phyloP scores from a whole-genome alignment of 2,113 vertebrate genomes.

The Tenebrosternarchus preto region DNA sequence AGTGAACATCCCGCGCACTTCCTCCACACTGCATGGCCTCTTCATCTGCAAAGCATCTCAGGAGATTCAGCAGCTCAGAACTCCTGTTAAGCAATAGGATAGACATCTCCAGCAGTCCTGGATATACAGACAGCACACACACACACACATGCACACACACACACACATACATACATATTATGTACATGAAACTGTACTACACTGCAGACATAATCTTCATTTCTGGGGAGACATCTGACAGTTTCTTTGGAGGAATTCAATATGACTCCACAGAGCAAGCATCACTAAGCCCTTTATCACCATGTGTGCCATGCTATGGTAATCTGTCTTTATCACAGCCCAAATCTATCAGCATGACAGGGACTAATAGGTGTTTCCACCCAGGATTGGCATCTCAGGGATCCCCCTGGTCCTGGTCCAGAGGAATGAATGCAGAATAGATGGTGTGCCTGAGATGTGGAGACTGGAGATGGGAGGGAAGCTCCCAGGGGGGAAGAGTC shows the following conservation, averaged over 20 bases:
- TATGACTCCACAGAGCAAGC: neutral
- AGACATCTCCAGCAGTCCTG: slow-evolving; percentile 87
- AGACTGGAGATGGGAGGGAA: neutral
- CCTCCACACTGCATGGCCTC: slow-evolving; percentile 74
- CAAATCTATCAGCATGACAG: neutral
- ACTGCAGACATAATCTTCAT: no score
- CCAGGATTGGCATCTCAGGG: neutral
- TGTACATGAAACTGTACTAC: no score
- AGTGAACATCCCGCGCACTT: slow-evolving; percentile 72
- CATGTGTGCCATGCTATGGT: neutral
- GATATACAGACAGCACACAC: neutral
- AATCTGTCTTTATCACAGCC: neutral
- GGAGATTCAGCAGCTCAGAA: slow-evolving; percentile 79
- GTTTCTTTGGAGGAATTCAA: neutral
- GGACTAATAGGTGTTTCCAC: neutral
- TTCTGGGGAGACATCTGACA: no score
- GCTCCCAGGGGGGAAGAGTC: no score
- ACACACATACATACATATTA: neutral
- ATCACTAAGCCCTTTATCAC: neutral
- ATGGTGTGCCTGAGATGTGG: neutral
- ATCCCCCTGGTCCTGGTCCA: neutral
- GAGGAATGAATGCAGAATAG: neutral
- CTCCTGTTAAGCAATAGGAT: slow-evolving; percentile 85
- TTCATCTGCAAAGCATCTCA: slow-evolving; percentile 79
- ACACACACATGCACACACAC: no score